Percentiles rank a stretch among this genome's conserved stretches.
phyloP scores from a whole-genome alignment of 2,113 vertebrate species.

The Tympanuchus pallidicinctus region DNA sequence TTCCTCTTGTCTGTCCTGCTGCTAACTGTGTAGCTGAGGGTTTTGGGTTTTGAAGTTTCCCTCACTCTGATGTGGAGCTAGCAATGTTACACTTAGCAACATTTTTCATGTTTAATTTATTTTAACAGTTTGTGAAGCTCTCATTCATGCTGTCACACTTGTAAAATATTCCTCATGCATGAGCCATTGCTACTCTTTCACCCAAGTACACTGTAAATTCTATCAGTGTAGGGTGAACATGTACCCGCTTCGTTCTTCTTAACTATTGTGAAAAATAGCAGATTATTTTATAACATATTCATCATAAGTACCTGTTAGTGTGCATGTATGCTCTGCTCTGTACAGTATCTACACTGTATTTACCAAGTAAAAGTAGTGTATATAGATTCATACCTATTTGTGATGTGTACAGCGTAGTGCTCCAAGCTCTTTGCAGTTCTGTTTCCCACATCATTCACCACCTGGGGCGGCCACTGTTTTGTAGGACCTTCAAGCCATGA shows the following conservation, averaged over 20 bases:
- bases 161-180: not conserved
- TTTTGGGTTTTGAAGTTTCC: not conserved
- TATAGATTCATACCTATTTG: not conserved
- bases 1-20: slow-evolving; percentile 50
- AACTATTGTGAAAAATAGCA: not conserved
- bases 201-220: not conserved
- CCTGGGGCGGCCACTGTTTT: not conserved
- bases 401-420: not conserved
- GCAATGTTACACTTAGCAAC: not conserved
- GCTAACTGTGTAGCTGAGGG: slow-evolving; percentile 44
- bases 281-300: not conserved
- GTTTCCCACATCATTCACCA: not conserved
- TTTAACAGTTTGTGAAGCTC: not conserved
- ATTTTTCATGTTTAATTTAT: slow-evolving; percentile 25
- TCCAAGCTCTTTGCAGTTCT: not conserved
- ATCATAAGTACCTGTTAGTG: not conserved
- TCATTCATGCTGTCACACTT: not conserved
- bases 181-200: not conserved
- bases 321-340: not conserved
- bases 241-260: not conserved
- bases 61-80: not conserved
- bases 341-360: not conserved
- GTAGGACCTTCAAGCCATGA: slow-evolving; percentile 36
- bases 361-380: not conserved
- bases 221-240: not conserved